phyloP scores from a whole-genome alignment of 2,113 vertebrate species.

The Chloropsis hardwickii region DNA sequence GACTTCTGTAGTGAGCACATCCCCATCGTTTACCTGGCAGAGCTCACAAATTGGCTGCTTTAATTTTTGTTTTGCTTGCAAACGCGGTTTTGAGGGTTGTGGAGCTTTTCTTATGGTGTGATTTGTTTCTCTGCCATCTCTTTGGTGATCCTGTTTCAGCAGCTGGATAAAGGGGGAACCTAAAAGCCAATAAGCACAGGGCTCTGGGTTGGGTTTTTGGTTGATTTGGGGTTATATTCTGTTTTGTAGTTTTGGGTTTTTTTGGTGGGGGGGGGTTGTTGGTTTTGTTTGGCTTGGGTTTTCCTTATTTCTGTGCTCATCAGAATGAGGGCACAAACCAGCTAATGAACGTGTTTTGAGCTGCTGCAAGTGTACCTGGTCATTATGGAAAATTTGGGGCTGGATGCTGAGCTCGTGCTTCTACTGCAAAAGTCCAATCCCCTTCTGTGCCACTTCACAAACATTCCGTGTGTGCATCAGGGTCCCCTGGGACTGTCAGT shows the following conservation, averaged over 20 bases:
- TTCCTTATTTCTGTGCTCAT: not conserved
- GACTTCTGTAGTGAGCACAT: not conserved
- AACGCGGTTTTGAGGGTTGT: not conserved
- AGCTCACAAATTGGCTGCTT: not conserved
- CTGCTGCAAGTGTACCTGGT: not conserved
- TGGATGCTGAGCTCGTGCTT: not conserved
- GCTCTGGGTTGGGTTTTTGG: not conserved
- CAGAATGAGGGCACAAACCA: not conserved
- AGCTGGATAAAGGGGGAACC: not conserved
- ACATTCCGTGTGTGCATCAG: not conserved
- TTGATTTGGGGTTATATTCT: not conserved
- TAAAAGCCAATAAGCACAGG: not conserved
- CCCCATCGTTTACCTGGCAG: not conserved
- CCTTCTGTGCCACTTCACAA: not conserved
- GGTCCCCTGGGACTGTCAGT: not conserved
- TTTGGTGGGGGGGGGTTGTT: rapidly evolving
- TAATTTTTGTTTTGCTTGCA: not conserved
- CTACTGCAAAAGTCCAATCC: not conserved
- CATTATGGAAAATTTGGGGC: not conserved
- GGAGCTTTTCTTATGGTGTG: not conserved
- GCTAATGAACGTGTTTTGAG: not conserved
- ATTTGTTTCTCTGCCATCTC: not conserved
- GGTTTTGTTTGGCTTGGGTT: not conserved
- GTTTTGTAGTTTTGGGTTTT: not conserved
- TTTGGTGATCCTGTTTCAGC: not conserved